Conservation (phyloP, 2,113 vertebrate species). For the Ctenodactylus gundi region DNA sequence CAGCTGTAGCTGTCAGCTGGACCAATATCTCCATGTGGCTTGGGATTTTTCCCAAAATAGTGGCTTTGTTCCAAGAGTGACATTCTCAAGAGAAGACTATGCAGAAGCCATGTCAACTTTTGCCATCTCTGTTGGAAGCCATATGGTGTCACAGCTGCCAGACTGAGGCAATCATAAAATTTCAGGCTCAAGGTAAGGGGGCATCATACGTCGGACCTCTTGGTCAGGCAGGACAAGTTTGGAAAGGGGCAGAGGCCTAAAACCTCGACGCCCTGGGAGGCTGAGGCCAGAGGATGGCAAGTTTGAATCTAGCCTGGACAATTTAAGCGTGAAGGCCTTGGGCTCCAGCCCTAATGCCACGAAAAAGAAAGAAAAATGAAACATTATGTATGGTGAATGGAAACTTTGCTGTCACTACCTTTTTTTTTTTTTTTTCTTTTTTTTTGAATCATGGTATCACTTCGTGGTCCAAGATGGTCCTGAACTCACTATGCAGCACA, state of each 20-base stretch:
- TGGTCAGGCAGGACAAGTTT: background rate
- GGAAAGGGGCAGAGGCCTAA: no score
- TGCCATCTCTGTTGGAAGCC: conserved; percentile 3
- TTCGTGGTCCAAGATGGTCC: no score
- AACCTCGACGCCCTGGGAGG: no score
- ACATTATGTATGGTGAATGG: no score
- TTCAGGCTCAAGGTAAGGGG: background rate
- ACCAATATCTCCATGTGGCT: background rate
- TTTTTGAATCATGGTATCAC: no score
- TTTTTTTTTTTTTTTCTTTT: no score
- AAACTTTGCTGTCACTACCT: background rate
- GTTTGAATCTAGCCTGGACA: no score
- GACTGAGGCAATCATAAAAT: background rate
- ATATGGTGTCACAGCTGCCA: background rate
- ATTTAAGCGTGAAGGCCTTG: no score
- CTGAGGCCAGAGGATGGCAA: no score
- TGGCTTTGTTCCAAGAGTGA: background rate
- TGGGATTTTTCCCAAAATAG: background rate
- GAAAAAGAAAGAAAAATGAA: no score
- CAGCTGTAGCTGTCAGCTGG: background rate
- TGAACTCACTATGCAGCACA: no score
- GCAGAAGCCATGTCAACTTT: background rate
- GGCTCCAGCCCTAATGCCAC: no score
- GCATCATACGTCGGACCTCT: background rate
- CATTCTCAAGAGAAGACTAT: background rate